A percentile compares a stretch with the other conserved stretches of the same genome.
phyloP scores from a whole-genome alignment of 2,797 vertebrate genomes.

The Ctenochaetus hawaiiensis region DNA sequence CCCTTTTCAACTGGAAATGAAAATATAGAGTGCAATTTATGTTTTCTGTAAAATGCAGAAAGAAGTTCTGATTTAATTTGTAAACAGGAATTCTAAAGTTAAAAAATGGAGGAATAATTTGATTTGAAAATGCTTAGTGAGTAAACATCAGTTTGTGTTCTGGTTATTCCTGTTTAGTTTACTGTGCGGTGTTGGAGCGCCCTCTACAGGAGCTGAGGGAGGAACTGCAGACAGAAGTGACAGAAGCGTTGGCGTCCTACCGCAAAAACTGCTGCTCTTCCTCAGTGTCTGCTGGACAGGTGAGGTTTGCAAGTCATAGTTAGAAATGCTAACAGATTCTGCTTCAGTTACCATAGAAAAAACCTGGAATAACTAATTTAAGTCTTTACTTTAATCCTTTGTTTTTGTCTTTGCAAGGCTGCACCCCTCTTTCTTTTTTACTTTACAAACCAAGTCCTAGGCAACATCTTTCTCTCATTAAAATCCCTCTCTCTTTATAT shows the following conservation, averaged over 20 bases:
- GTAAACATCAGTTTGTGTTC: not conserved
- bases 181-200: slow-evolving; percentile 79
- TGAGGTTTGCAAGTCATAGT: slow-evolving; percentile 37
- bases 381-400: not conserved
- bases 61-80: no score
- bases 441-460: not conserved
- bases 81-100: not conserved
- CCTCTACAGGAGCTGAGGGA: slow-evolving; percentile 84
- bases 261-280: slow-evolving; percentile 85
- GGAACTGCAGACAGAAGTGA: slow-evolving; percentile 83
- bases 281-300: slow-evolving; percentile 83
- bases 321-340: not conserved
- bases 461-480: not conserved
- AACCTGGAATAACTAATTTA: not conserved
- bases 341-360: not conserved
- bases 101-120: not conserved
- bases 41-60: no score
- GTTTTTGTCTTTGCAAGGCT: not conserved
- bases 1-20: no score
- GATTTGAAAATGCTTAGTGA: no score
- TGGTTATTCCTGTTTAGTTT: slow-evolving; percentile 69
- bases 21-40: no score
- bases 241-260: slow-evolving; percentile 81
- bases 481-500: not conserved
- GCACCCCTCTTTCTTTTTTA: not conserved